Percentiles rank a stretch among this genome's conserved stretches.
Conservation (phyloP, 2,797 vertebrate species). For the Ctenopoma multispine region DNA sequence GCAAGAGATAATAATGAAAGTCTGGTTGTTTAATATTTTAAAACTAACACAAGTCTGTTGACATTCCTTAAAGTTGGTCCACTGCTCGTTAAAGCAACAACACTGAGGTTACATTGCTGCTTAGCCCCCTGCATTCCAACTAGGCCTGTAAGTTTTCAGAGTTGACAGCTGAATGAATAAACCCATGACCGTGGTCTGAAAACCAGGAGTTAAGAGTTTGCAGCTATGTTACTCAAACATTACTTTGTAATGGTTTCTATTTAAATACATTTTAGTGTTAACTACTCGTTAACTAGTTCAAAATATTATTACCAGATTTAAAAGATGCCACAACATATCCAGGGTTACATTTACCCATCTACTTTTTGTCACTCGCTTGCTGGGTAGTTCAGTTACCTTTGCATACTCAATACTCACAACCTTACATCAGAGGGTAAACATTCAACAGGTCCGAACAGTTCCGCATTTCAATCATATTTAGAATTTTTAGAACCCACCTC, state of each 20-base stretch:
- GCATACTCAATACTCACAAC: background rate
- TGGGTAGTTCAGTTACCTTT: background rate
- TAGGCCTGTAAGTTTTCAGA: conserved; percentile 48
- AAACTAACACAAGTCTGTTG: conserved; percentile 51
- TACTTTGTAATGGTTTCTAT: background rate
- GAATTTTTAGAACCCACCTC: conserved; percentile 85
- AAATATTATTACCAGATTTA: too few species aligned
- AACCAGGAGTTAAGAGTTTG: too few species aligned
- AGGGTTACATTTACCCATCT: background rate
- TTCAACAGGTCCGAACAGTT: conserved; percentile 13
- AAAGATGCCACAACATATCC: background rate
- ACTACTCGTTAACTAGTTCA: too few species aligned
- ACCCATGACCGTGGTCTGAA: background rate
- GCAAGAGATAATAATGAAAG: conserved; percentile 45
- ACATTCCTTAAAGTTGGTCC: conserved; percentile 29
- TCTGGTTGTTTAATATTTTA: conserved; percentile 50
- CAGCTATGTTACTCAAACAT: conserved; percentile 10
- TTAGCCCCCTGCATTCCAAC: conserved; percentile 48
- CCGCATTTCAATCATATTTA: background rate
- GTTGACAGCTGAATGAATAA: conserved; percentile 42
- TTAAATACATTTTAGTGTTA: too few species aligned
- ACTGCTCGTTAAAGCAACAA: conserved; percentile 27
- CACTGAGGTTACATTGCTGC: background rate
- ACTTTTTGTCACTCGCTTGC: background rate
- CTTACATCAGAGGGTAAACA: background rate